These are phyloP conservation scores for Thereuonema tuberculata DNA, from an alignment of 1,140 invertebrate species.

Conservation along the genomic window DNA sequence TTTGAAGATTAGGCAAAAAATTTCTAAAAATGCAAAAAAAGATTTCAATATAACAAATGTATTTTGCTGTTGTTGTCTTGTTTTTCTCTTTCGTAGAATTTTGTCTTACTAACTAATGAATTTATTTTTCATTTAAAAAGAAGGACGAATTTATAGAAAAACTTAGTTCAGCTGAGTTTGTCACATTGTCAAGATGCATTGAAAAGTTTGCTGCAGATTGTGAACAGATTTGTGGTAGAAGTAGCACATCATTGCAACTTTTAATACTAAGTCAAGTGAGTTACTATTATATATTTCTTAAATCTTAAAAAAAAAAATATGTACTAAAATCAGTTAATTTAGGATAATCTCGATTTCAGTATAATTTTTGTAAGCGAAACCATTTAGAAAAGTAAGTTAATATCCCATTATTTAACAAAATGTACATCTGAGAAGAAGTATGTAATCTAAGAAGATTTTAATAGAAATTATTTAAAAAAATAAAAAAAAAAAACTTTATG, in stretches of 20 bases:
- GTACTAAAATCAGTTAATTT: neutral
- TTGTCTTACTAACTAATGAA: constrained; percentile 2
- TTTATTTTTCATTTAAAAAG: constrained; percentile 7
- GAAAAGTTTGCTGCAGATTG: constrained; percentile 63
- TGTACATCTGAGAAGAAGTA: too few species aligned
- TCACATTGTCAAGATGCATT: constrained; percentile 57
- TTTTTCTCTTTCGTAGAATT: too few species aligned
- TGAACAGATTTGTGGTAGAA: constrained; percentile 58
- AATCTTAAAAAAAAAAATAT: neutral
- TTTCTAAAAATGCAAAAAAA: too few species aligned
- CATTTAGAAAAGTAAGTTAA: too few species aligned
- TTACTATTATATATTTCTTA: too few species aligned
- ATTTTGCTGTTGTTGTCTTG: too few species aligned
- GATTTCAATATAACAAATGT: too few species aligned
- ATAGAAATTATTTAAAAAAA: too few species aligned
- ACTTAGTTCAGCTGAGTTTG: constrained; percentile 50
- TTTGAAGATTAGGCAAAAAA: too few species aligned
- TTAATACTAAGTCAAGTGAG: constrained; percentile 59
- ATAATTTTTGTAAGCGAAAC: neutral
- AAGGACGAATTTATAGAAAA: constrained; percentile 37
- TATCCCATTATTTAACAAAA: too few species aligned
- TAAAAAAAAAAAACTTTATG: too few species aligned
- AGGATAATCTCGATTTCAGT: neutral
- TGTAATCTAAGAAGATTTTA: too few species aligned
- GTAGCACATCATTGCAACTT: constrained; percentile 60